phyloP scores from a whole-genome alignment of 2,113 vertebrate species.

The Notarius lentiginosus region DNA sequence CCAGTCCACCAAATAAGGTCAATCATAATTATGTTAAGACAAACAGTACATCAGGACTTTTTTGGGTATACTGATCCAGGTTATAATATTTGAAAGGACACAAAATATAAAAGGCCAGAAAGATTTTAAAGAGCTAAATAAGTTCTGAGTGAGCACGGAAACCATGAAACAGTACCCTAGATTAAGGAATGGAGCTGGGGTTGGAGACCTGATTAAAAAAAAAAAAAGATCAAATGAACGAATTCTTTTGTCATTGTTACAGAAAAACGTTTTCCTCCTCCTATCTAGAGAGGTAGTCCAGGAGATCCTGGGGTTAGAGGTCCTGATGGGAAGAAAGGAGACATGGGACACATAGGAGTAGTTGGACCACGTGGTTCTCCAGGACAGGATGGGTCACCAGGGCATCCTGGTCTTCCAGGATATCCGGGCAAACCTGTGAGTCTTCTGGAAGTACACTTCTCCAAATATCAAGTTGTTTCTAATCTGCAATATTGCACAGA shows the following conservation, averaged over 20 bases:
- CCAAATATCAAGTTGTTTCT: neutral
- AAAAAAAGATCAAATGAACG: neutral
- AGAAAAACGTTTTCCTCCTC: neutral
- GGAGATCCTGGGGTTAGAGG: constrained; percentile 67
- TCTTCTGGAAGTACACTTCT: neutral
- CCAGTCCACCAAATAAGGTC: neutral
- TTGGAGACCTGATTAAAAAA: neutral
- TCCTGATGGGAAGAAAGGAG: constrained; percentile 70
- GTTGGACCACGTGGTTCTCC: constrained; percentile 67
- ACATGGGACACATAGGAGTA: constrained; percentile 61
- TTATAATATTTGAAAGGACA: neutral
- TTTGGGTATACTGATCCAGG: neutral
- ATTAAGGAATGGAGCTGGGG: neutral
- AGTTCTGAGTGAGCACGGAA: neutral
- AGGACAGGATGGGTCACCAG: constrained; percentile 70
- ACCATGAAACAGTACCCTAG: neutral
- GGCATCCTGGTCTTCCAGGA: constrained; percentile 71
- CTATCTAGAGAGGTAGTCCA: constrained; percentile 63
- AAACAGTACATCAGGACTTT: neutral
- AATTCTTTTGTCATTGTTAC: neutral
- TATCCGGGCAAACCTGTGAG: constrained; percentile 76
- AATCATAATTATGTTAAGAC: neutral
- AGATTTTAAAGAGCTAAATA: neutral
- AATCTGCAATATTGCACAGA: neutral
- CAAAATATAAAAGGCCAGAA: neutral